Evolutionary conservation across 2,113 vertebrate genomes (phyloP), one percentile per base, ranked within the genome.

Genomic region (Australoheros scitulus): DNA sequence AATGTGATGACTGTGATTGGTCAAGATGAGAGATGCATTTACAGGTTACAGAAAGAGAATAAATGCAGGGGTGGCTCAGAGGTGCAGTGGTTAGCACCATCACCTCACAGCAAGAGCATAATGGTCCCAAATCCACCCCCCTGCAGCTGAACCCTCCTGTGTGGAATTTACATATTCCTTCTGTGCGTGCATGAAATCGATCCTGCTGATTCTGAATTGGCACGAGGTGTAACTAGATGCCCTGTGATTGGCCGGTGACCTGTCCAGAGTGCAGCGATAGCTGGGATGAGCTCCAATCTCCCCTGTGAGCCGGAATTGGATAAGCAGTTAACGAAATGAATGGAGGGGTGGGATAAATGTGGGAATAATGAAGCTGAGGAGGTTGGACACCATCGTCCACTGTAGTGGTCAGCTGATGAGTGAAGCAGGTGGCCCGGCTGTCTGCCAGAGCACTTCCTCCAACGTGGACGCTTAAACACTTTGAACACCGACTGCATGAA

Each of bases 351-450:
- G 26, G 55, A 55, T 72, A 72, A 72, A 55, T 72, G 26, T 26
- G 32, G 18, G 18, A 55, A 34, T 55, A 55, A 72, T 55, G 68
- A 72, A 55, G 26, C 6, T 34, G 4, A 26, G 1, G 47, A 55
- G 26, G 52, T n/a, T 72, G 47, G 68, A 34, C 47, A n/a, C 17
- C 8, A n/a, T 52, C 43, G n/a, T 52, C 65, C 43, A 52, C 11
- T 72, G 68, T 72, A 34, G 32, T 15, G 56, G 57, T 80, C 13
- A 11, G 32, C n/a, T n/a, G 7, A 29, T 17, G 32, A 65, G 77
- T 13, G 56, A 58, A 79, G 86, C 91, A 89, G 87, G 83, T 89
- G 85, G 87, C 72, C 79, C 8, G 32, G 22, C 74, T 2, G 14
- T 57, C 76, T 84, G 87, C 76, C 83, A 84, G 56, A 86, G 6